Conservation (phyloP, 2,113 vertebrate genomes). For the Gopherus evgoodei region DNA sequence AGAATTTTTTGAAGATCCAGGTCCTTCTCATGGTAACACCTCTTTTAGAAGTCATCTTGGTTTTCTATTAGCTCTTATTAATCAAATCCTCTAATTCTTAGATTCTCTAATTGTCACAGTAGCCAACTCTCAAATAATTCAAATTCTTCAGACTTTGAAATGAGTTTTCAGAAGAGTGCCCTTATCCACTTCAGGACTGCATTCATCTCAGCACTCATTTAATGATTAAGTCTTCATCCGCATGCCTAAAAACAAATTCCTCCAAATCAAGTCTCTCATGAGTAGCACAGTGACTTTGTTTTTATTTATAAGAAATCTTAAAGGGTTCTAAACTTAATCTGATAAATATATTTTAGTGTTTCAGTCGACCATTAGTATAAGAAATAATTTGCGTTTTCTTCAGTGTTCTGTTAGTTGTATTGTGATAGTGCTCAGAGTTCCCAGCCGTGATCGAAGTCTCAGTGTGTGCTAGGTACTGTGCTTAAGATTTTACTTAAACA, state of each 20-base stretch:
- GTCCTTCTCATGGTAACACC: constrained; percentile 13
- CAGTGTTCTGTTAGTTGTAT: neutral
- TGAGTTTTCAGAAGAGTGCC: neutral
- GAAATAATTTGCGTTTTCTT: neutral
- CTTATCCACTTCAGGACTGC: neutral
- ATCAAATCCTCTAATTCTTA: neutral
- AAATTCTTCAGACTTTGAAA: neutral
- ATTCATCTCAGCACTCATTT: neutral
- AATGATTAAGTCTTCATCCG: neutral
- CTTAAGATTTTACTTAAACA: neutral
- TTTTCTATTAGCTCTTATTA: neutral
- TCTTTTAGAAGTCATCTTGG: constrained; percentile 35
- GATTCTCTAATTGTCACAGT: neutral
- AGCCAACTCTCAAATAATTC: neutral
- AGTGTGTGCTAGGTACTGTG: accelerated
- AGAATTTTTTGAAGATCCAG: constrained; percentile 27
- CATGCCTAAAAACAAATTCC: neutral
- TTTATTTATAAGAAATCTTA: neutral
- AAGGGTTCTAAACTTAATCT: neutral
- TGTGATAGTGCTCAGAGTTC: neutral
- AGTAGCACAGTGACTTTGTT: neutral
- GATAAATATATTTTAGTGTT: neutral
- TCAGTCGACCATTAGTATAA: neutral
- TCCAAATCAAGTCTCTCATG: neutral
- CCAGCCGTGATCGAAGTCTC: neutral